Evolutionary conservation across 23 tunicate species (phyloP).

Genomic region (Phallusia fumigata): DNA sequence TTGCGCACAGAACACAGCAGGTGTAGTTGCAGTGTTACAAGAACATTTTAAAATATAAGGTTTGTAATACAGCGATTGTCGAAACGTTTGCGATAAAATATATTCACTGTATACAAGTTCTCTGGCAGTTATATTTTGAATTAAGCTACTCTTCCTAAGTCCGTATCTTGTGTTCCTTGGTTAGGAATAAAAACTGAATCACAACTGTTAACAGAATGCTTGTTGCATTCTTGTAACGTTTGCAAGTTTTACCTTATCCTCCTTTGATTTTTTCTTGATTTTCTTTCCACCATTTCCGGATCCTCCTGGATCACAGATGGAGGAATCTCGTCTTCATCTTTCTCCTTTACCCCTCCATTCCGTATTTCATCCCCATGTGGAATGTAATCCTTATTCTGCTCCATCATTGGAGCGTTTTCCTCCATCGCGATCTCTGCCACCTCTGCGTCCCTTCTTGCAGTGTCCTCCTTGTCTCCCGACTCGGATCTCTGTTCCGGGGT

Average conservation of each 20-base stretch:
- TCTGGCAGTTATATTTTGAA: too few species aligned
- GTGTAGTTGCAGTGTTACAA: too few species aligned
- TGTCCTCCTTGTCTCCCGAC: conserved; percentile 4
- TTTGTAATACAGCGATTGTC: too few species aligned
- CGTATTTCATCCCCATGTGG: not conserved
- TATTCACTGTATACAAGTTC: too few species aligned
- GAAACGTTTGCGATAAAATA: too few species aligned
- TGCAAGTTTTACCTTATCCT: not conserved
- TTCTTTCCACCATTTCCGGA: not conserved
- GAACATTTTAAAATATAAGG: too few species aligned
- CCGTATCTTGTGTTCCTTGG: too few species aligned
- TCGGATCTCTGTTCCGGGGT: conserved; percentile 31
- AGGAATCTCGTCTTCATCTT: not conserved
- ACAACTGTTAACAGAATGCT: too few species aligned
- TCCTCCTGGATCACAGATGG: conserved; percentile 4
- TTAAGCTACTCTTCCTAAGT: too few species aligned
- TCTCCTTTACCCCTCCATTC: not conserved
- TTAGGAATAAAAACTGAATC: too few species aligned
- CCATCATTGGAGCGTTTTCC: not conserved
- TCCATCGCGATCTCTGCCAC: not conserved
- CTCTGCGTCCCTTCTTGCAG: not conserved
- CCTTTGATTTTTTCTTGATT: not conserved
- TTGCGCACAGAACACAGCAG: too few species aligned
- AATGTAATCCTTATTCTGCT: not conserved
- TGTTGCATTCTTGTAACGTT: too few species aligned